Evolutionary conservation across 2,888 invertebrate genomes (phyloP).

Genomic region (Atherix ibis): DNA sequence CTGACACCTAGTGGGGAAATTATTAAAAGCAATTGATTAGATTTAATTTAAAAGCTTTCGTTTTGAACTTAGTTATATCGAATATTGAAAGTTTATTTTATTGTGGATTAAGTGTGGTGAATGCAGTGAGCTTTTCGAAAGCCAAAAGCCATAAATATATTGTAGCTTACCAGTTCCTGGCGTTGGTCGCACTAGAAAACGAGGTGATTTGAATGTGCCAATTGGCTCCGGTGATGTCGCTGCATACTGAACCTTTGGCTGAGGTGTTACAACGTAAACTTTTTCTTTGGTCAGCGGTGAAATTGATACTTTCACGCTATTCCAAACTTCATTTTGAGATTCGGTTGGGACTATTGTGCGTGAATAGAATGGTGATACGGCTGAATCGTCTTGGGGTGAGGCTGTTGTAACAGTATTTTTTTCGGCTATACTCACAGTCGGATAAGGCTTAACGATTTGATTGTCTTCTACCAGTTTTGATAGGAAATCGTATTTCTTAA

Average conservation of each 20-base stretch:
- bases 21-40: too few species aligned
- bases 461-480: slow-evolving; percentile 11
- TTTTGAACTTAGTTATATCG: too few species aligned
- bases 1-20: too few species aligned
- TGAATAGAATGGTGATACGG: slow-evolving; percentile 17
- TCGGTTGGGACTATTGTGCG: slow-evolving; percentile 10
- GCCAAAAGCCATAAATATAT: too few species aligned
- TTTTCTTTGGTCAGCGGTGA: slow-evolving; percentile 65
- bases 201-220: slow-evolving; percentile 25
- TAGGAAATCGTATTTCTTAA: slow-evolving; percentile 8
- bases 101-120: too few species aligned
- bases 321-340: slow-evolving; percentile 37
- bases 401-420: slow-evolving; percentile 35
- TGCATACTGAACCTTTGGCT: slow-evolving; percentile 30
- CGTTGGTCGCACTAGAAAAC: slow-evolving; percentile 42
- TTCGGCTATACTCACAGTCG: slow-evolving; percentile 21
- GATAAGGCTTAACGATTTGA: slow-evolving; percentile 5
- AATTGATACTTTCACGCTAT: slow-evolving; percentile 49
- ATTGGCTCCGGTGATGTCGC: slow-evolving; percentile 12
- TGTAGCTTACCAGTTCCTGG: too few species aligned
- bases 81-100: too few species aligned
- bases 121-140: too few species aligned
- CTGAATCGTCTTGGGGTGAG: slow-evolving; percentile 24
- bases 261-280: slow-evolving; percentile 69
- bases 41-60: too few species aligned